Base-by-base conservation (phyloP, 2,113 vertebrate species). In the Hydropotes inermis region DNA sequence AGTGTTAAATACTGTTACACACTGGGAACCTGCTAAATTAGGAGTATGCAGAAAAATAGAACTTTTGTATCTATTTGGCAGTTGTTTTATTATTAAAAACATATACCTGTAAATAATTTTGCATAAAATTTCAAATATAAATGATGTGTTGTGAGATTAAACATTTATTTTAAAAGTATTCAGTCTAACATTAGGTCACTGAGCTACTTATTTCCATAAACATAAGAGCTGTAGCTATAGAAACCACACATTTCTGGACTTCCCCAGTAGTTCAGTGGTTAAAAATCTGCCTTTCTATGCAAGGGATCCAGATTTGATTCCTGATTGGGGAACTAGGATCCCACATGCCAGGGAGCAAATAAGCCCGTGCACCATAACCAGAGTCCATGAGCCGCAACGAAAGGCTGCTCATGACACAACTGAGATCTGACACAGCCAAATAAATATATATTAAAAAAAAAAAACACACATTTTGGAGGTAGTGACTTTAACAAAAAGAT, bases 41-140 rank as follows among this genome's bases (percentile, higher is more conserved):
- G 5, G 11, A 79, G 17, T 91, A 30, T 6, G 87, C 83, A 27
- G 13, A 43, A 91, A 86, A 70, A 61, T 8, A 87, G 11, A 97
- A 81, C 36, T 14, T 89, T 94, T 25, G 7, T 47, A 67, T 27
- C 1, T 81, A 87, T 67, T 50, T 2, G 36, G 2, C 45, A 2
- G 30, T 12, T 84, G 15, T 82, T 94, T 97, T 82, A 89, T 57
- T 84, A 78, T 61, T 96, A 79, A 92, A 97, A 90, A 76, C 27
- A 88, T 64, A 36, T 83, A 57, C 58, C 1, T 95, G 5, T 2
- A 83, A 16, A 43, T 52, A 47, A 74, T 85, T 90, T 64, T 95
- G 1, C 43, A 39, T 76, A 76, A 82, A 43, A 45, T 50, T 79
- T 6, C 4, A 81, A 93, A 52, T 57, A 85, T 55, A 96, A 92